Evolutionary conservation across 2,113 vertebrate genomes (phyloP).

Genomic region (Phalacrocorax brasilianus): DNA sequence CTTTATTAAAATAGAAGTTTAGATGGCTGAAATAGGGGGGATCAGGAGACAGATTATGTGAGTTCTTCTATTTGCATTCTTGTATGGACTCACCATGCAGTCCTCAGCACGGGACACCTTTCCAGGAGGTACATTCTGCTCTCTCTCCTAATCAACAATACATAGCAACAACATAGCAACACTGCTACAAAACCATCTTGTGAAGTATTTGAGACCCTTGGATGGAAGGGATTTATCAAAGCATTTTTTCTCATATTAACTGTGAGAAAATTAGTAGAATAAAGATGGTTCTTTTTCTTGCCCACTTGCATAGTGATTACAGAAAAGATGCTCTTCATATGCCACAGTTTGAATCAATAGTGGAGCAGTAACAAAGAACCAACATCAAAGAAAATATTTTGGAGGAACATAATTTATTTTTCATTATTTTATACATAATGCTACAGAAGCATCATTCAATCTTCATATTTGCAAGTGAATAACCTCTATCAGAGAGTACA

Average conservation of each 20-base stretch:
- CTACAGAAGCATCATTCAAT: background rate
- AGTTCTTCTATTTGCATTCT: background rate
- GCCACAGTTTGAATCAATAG: background rate
- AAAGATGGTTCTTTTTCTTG: background rate
- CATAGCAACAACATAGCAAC: background rate
- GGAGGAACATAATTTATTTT: background rate
- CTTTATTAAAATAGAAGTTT: background rate
- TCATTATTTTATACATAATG: background rate
- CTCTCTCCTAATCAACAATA: background rate
- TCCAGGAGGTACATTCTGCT: background rate
- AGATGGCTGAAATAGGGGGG: background rate
- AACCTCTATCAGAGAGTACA: background rate
- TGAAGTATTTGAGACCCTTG: background rate
- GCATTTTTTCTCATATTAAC: background rate
- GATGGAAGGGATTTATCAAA: background rate
- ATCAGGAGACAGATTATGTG: background rate
- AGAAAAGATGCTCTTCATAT: background rate
- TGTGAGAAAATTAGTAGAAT: slow-evolving; percentile 2
- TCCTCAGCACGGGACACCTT: background rate
- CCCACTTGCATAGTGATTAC: background rate
- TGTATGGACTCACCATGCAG: background rate
- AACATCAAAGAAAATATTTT: slow-evolving; percentile 30
- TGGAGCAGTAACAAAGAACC: background rate
- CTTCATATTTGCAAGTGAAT: background rate
- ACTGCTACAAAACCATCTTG: background rate